Evolutionary conservation across 2,797 vertebrate species (phyloP), one percentile per base, ranked within the genome.

Genomic region (Pampus argenteus): DNA sequence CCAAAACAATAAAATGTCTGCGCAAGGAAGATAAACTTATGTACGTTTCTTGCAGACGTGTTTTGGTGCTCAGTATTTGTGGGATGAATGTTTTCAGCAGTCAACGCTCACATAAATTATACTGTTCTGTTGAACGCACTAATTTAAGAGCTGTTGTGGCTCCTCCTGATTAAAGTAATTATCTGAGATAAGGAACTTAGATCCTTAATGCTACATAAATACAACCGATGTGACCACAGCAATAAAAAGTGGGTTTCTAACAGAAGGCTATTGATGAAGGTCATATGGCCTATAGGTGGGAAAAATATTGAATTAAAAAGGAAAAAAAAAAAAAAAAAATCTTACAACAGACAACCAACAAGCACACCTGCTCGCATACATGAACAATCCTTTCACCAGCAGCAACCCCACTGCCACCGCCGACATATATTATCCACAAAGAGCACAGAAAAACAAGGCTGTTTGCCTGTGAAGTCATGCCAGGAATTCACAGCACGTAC

Each of bases 361-460:
- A 61, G 50, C 71, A 60, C 71, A 81, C 70, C 70, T 85, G 68
- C 72, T 65, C 34, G 42, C 45, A 77, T 71, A 66, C 67, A 81
- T 76, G 66, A 80, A 64, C 71, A 49, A 59, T 65, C 48, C 40
- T 48, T 68, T 54, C 69, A 77, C 50, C 70, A 66, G 31, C 69
- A 74, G 71, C 65, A 50, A 31, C 69, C 71, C 38, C 68, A 71
- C 66, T 62, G 47, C 82, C 73, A 78, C 67, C 60, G 25, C 57
- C 65, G 57, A 84, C 71, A 78, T 86, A 79, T 78, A 81, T 88
- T 79, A 86, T 88, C 75, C 86, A 85, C 75, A 71, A 83, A 79
- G 79, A 84, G 74, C 69, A 60, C 62, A 70, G 65, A 66, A 31
- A 78, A 86, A 85, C 77, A 67, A 76, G 73, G 47, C 58, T 4